Percentiles rank a stretch among this genome's conserved stretches.
Conservation (phyloP, 92 coral and sea anemone genomes). For the Palythoa caribaeorum region DNA sequence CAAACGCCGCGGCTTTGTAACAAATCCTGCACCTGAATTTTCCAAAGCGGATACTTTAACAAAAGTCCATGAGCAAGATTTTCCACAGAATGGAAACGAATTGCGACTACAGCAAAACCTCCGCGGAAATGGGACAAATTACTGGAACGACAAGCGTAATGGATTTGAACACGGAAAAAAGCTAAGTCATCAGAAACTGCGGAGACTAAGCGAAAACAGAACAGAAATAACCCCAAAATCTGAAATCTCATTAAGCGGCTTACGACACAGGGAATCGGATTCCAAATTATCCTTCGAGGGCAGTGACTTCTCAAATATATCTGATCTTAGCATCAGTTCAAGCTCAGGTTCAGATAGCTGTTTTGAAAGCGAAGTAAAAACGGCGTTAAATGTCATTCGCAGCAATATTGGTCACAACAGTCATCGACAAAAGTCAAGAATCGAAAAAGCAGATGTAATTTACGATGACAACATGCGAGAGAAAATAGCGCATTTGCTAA, state of each 20-base stretch:
- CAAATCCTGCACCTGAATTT: neutral
- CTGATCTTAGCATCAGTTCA: constrained; percentile 13
- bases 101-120: neutral
- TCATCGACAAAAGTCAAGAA: constrained; percentile 12
- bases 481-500: constrained; percentile 23
- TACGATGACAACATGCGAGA: constrained; percentile 28
- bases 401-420: constrained; percentile 25
- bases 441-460: neutral
- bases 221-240: constrained; percentile 2
- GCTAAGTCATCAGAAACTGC: constrained; percentile 38
- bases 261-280: neutral
- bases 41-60: neutral
- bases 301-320: neutral
- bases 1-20: constrained; percentile 30
- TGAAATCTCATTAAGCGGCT: constrained; percentile 2
- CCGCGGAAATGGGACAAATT: neutral
- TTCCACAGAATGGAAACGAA: neutral
- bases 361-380: constrained; percentile 36
- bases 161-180: neutral
- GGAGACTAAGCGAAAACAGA: constrained; percentile 16
- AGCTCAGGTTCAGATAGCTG: constrained; percentile 41
- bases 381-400: constrained; percentile 31
- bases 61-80: constrained; percentile 18
- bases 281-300: constrained; percentile 7
- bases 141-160: neutral